Percentiles rank a stretch among this genome's conserved stretches.
Conservation (phyloP, 2,888 invertebrate species). For the Volucella inanis region DNA sequence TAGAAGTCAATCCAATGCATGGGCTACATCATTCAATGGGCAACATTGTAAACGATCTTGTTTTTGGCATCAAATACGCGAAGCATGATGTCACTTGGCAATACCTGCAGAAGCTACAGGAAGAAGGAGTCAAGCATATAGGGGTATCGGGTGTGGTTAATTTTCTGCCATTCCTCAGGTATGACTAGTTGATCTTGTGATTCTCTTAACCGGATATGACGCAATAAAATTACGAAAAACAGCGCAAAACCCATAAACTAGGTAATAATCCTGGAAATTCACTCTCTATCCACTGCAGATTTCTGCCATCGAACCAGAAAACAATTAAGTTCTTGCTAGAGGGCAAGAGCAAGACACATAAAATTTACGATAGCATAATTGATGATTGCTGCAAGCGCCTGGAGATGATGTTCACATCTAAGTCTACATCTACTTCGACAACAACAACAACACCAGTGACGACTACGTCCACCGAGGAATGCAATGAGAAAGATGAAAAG, state of each 20-base stretch:
- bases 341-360: slow-evolving; percentile 89
- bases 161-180: slow-evolving; percentile 92
- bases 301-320: slow-evolving; percentile 85
- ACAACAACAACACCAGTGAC: too few relatives aligned
- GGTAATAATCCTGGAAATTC: slow-evolving; percentile 25
- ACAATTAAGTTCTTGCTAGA: slow-evolving; percentile 87
- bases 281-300: slow-evolving; percentile 74
- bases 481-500: slow-evolving; percentile 77
- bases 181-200: slow-evolving; percentile 41
- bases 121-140: slow-evolving; percentile 92
- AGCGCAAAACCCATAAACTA: slow-evolving; percentile 40
- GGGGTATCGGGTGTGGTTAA: slow-evolving; percentile 93
- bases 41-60: slow-evolving; percentile 89
- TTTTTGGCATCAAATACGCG: slow-evolving; percentile 89
- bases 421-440: too few relatives aligned
- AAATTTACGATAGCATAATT: slow-evolving; percentile 88
- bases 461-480: slow-evolving; percentile 78
- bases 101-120: slow-evolving; percentile 90
- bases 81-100: slow-evolving; percentile 89
- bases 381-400: slow-evolving; percentile 83
- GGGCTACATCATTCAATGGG: slow-evolving; percentile 87
- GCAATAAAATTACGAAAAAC: slow-evolving; percentile 54
- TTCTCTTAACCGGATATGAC: slow-evolving; percentile 51
- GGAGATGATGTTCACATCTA: neutral
- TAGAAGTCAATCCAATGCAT: slow-evolving; percentile 81